A percentile compares a stretch with the other conserved stretches of the same genome.
phyloP scores from a whole-genome alignment of 2,888 invertebrate genomes.

The Drosophila prostipennis region DNA sequence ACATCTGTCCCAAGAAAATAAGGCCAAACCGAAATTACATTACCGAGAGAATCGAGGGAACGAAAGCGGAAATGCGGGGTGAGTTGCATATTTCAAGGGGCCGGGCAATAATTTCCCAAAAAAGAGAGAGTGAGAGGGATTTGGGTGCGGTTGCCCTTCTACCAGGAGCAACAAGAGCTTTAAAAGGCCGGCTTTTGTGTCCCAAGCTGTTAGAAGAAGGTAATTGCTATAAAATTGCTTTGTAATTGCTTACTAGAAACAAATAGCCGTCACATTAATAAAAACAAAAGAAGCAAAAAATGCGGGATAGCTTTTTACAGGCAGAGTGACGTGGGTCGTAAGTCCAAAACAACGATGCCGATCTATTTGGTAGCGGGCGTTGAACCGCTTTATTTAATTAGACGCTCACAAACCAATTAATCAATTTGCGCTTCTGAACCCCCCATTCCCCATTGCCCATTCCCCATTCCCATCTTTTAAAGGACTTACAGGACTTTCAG shows the following conservation, averaged over 20 bases:
- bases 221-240: slow-evolving; percentile 78
- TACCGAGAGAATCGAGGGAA: slow-evolving; percentile 2
- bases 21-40: slow-evolving; percentile 62
- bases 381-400: slow-evolving; percentile 81
- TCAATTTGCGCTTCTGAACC: slow-evolving; percentile 66
- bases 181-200: slow-evolving; percentile 50
- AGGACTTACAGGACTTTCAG: slow-evolving; percentile 6
- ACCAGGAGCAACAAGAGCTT: slow-evolving; percentile 18
- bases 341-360: slow-evolving; percentile 41
- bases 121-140: slow-evolving; percentile 1
- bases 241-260: slow-evolving; percentile 78
- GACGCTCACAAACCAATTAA: slow-evolving; percentile 83
- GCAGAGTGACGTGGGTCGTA: slow-evolving; percentile 51
- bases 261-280: slow-evolving; percentile 77
- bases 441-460: not conserved
- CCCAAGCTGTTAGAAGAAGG: slow-evolving; percentile 75
- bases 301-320: slow-evolving; percentile 23
- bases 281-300: slow-evolving; percentile 66
- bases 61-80: slow-evolving; percentile 34
- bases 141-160: slow-evolving; percentile 46
- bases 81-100: slow-evolving; percentile 68
- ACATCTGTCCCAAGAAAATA: slow-evolving; percentile 63
- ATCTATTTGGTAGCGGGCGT: slow-evolving; percentile 22
- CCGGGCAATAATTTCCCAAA: slow-evolving; percentile 34
- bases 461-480: not conserved